Conservation (phyloP, 2,113 vertebrate species). For the Dryoscopus gambensis region DNA sequence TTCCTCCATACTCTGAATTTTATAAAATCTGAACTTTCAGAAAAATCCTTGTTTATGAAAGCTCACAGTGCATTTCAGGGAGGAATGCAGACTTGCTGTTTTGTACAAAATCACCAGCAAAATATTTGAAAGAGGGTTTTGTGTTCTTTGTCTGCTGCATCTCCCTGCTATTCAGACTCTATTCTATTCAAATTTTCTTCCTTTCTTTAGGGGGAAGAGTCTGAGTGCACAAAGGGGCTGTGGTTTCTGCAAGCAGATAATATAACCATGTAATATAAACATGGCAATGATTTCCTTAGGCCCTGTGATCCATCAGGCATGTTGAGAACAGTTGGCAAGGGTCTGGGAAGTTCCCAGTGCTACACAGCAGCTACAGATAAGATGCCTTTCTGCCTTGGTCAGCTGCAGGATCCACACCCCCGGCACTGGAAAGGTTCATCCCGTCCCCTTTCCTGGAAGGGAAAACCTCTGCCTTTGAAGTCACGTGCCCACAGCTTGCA, state of each 20-base stretch:
- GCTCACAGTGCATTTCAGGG: neutral
- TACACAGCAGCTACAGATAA: neutral
- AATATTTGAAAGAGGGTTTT: neutral
- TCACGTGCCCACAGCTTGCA: neutral
- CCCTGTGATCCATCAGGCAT: neutral
- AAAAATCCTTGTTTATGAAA: neutral
- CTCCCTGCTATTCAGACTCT: neutral
- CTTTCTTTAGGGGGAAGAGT: neutral
- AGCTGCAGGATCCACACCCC: neutral
- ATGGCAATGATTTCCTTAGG: conserved; percentile 26
- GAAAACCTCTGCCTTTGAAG: neutral
- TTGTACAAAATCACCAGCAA: neutral
- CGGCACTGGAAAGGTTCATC: neutral
- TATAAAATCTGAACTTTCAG: neutral
- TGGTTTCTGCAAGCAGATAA: conserved; percentile 24
- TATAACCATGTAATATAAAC: neutral
- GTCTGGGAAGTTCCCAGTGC: neutral
- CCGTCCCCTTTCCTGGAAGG: neutral
- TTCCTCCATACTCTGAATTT: neutral
- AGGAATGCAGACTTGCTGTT: neutral
- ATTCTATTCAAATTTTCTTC: neutral
- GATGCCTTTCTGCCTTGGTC: neutral
- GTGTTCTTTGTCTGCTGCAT: neutral
- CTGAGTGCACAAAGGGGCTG: neutral
- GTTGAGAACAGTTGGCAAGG: conserved; percentile 35